Conservation (phyloP, 2,888 invertebrate genomes). For the Criorhina ranunculi region DNA sequence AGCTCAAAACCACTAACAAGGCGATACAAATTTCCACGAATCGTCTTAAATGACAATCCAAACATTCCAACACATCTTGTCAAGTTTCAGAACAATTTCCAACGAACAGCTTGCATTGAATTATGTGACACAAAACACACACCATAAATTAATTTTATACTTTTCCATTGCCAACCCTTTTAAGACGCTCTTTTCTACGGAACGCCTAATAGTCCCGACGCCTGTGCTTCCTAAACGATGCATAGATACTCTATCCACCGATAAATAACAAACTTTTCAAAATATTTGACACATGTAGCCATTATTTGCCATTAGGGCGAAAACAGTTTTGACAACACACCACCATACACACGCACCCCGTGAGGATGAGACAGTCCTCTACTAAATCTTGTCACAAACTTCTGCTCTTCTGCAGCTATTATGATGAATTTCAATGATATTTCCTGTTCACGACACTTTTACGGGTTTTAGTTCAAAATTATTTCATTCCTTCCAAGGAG, state of each 20-base stretch:
- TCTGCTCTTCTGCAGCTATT: slow-evolving; percentile 47
- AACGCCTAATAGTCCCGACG: slow-evolving; percentile 25
- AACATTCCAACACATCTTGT: no score
- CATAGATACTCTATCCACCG: slow-evolving; percentile 3
- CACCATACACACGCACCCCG: slow-evolving; percentile 1
- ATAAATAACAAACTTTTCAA: slow-evolving; percentile 54
- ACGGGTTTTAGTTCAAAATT: slow-evolving; percentile 51
- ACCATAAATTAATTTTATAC: slow-evolving; percentile 21
- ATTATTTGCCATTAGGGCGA: slow-evolving; percentile 71
- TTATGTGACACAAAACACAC: background rate
- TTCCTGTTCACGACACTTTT: slow-evolving; percentile 69
- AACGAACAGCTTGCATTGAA: background rate
- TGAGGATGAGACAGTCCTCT: background rate
- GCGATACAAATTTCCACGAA: no score
- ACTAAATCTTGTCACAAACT: slow-evolving; percentile 40
- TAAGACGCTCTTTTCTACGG: background rate
- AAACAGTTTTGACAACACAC: slow-evolving; percentile 36
- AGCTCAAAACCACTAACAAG: no score
- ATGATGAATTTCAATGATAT: slow-evolving; percentile 73
- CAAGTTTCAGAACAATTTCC: no score
- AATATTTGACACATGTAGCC: slow-evolving; percentile 64
- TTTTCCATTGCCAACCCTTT: slow-evolving; percentile 32
- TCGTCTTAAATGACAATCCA: no score
- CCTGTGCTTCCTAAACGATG: slow-evolving; percentile 36
- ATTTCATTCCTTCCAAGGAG: slow-evolving; percentile 44